Percentiles rank a stretch among this genome's conserved stretches.
These are phyloP conservation scores for Mimumesa dahlbomi DNA, from an alignment of 2,888 invertebrate genomes.

Conservation along the genomic window DNA sequence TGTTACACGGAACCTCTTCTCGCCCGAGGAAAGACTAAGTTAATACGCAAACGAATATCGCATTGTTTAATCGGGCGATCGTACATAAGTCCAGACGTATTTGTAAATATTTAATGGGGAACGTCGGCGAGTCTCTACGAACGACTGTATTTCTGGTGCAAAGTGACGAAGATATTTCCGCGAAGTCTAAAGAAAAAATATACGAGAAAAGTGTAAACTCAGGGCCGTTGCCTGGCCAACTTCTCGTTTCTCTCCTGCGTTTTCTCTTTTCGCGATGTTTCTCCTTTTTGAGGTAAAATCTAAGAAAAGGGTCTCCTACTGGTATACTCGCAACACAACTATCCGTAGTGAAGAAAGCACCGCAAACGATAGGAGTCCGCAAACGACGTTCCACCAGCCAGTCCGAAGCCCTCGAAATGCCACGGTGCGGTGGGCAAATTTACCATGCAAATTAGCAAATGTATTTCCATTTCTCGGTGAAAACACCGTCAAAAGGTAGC, in stretches of 20 bases:
- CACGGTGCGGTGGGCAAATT: slow-evolving; percentile 61
- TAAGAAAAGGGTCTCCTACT: neutral
- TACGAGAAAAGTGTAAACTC: too few relatives aligned
- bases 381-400: slow-evolving; percentile 53
- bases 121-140: too few relatives aligned
- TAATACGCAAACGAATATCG: too few relatives aligned
- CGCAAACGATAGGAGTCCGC: slow-evolving; percentile 29
- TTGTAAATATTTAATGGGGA: too few relatives aligned
- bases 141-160: too few relatives aligned
- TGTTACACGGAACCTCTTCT: too few relatives aligned
- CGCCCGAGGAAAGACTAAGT: too few relatives aligned
- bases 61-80: too few relatives aligned
- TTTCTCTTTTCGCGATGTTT: neutral
- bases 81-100: too few relatives aligned
- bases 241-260: neutral
- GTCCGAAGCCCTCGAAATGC: slow-evolving; percentile 50
- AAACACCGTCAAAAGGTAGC: slow-evolving; percentile 52
- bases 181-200: too few relatives aligned
- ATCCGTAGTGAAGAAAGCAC: slow-evolving; percentile 18
- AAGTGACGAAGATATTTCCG: too few relatives aligned
- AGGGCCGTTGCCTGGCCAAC: too few relatives aligned
- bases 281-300: neutral
- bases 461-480: slow-evolving; percentile 57
- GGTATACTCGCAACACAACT: neutral
- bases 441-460: slow-evolving; percentile 67